A percentile compares a stretch with the other conserved stretches of the same genome.
These are phyloP conservation scores for Gnathonemus longibarbis DNA, from an alignment of 2,113 vertebrate genomes.

Conservation along the genomic window DNA sequence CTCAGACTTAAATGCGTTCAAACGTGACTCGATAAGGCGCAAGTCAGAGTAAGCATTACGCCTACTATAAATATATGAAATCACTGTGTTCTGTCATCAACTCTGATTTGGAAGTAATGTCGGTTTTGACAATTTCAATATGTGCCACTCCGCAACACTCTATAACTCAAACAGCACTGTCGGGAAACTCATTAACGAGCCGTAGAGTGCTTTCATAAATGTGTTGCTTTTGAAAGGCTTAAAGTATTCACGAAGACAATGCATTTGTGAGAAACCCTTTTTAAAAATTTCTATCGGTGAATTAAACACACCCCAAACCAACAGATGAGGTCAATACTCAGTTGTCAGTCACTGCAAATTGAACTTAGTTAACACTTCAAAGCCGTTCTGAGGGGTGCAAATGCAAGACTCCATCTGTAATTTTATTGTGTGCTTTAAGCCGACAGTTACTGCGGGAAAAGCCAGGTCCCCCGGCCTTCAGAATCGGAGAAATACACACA, in stretches of 20 bases:
- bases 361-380: slow-evolving; percentile 87
- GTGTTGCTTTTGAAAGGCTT: slow-evolving; percentile 55
- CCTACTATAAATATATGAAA: not conserved
- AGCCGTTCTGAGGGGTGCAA: slow-evolving; percentile 81
- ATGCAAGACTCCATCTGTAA: slow-evolving; percentile 75
- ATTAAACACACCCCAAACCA: slow-evolving; percentile 71
- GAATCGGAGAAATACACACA: slow-evolving; percentile 67
- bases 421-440: slow-evolving; percentile 72
- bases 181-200: slow-evolving; percentile 67
- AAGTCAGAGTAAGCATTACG: not conserved
- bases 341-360: slow-evolving; percentile 81
- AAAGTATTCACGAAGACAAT: slow-evolving; percentile 58
- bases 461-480: slow-evolving; percentile 68
- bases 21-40: not conserved
- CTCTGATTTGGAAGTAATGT: not conserved
- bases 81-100: not conserved
- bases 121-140: slow-evolving; percentile 22
- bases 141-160: slow-evolving; percentile 13
- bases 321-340: slow-evolving; percentile 72
- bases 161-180: slow-evolving; percentile 34
- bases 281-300: slow-evolving; percentile 38
- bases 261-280: slow-evolving; percentile 67
- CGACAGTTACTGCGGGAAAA: slow-evolving; percentile 81
- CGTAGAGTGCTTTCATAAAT: slow-evolving; percentile 58
- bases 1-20: not conserved